Evolutionary conservation across 2,888 invertebrate species (phyloP), one percentile per base, ranked within the genome.

Genomic region (Lordiphosa andalusiaca): DNA sequence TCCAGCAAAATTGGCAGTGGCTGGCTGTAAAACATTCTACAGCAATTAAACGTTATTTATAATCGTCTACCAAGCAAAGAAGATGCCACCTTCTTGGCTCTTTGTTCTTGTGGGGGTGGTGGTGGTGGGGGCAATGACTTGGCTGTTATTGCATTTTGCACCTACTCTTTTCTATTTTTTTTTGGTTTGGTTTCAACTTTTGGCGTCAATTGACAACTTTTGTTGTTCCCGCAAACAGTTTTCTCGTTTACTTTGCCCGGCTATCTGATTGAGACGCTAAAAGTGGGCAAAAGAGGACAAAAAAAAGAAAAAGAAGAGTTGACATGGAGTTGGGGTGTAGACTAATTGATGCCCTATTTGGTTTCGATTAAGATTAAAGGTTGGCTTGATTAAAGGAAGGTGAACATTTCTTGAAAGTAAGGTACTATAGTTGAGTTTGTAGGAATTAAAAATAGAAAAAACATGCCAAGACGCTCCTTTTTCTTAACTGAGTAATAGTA

Each of bases 41-140:
- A 69, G 87, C 87, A 86, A 87, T 86, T 86, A 86, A 86, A 84
- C 66, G 84, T 86, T 87, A 87, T 86, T 86, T 86, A 87, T 87
- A 82, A 81, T 71, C 84, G 81, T 85, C 85, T 85, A 75, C 30
- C 30, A 30, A 30, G 7, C 30, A 9, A 65, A 53, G 48, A 38
- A 62, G 53, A 41, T 54, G 63, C 44, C 71, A 38, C 30, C 38
- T 36, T 42, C 25, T 44, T 23, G 37, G 4, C 13, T 39, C 5
- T 40, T 37, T 6, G 3, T 23, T 33, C 4, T 9, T 39, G 61
- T 68, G 61, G 71, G 65, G 53, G 75, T 48, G 19, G 54, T 13
- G 12, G 33, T 42, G 59, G 70, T 60, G 68, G 76, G 80, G 80
- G 58, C 80, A 76, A 78, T 76, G 83, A 77, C 81, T 78, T 83